Conservation (phyloP, 2,797 vertebrate genomes). For the Molossus alvarezi region DNA sequence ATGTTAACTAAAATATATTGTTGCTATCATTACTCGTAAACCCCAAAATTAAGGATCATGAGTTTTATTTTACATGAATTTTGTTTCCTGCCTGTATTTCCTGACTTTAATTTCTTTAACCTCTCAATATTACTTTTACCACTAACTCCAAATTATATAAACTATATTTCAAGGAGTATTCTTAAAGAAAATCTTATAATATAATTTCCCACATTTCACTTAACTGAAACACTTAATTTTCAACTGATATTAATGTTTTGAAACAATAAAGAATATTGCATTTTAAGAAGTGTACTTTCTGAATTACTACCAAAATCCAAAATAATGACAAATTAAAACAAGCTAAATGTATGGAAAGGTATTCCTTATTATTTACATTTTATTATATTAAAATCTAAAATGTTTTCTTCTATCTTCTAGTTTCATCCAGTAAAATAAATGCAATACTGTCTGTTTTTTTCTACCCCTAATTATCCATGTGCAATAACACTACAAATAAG, state of each 20-base stretch:
- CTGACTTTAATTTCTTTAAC: constrained; percentile 54
- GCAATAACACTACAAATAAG: constrained; percentile 27
- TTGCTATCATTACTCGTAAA: constrained; percentile 37
- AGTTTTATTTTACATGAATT: constrained; percentile 34
- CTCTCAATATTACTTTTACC: constrained; percentile 37
- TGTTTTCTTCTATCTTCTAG: constrained; percentile 29
- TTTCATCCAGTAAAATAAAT: constrained; percentile 66
- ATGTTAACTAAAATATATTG: constrained; percentile 54
- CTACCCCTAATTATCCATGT: neutral
- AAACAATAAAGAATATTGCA: constrained; percentile 32
- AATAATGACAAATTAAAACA: constrained; percentile 42
- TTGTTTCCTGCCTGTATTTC: constrained; percentile 28
- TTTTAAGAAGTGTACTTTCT: constrained; percentile 24
- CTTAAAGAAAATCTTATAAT: constrained; percentile 18
- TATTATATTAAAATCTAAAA: constrained; percentile 58
- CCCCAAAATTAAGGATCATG: constrained; percentile 34
- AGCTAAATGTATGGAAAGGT: constrained; percentile 21
- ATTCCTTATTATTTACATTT: constrained; percentile 50
- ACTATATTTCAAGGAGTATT: constrained; percentile 6
- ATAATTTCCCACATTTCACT: constrained; percentile 18
- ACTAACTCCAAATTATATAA: constrained; percentile 14
- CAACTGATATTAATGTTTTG: constrained; percentile 37
- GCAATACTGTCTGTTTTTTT: neutral
- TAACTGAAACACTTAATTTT: constrained; percentile 63
- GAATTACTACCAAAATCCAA: constrained; percentile 46